Evolutionary conservation across 2,797 vertebrate genomes (phyloP).

Genomic region (Corythornis leucogaster): DNA sequence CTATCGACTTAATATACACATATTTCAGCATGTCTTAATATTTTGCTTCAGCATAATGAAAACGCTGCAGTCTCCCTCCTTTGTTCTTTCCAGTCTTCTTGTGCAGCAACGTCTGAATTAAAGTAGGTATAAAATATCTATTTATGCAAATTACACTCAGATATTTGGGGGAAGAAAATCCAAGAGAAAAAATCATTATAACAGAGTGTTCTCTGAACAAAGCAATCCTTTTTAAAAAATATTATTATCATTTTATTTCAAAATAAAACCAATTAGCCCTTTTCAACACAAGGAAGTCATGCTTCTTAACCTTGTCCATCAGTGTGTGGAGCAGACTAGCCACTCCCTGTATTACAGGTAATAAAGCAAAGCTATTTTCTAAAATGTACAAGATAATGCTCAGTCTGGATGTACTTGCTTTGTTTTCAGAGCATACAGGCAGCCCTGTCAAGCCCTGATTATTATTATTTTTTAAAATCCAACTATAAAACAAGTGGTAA

Average conservation of each 20-base stretch:
- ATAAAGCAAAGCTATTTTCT: background rate
- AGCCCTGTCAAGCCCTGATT: background rate
- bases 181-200: background rate
- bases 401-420: background rate
- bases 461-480: background rate
- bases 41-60: constrained; percentile 30
- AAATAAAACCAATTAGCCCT: constrained; percentile 43
- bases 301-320: constrained; percentile 46
- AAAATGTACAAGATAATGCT: background rate
- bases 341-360: background rate
- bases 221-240: background rate
- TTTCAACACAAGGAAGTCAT: constrained; percentile 23
- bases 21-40: constrained; percentile 36
- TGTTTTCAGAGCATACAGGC: background rate
- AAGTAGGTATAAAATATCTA: constrained; percentile 51
- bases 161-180: constrained; percentile 12
- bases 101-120: constrained; percentile 31
- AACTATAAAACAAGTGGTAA: background rate
- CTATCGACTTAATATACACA: background rate
- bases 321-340: background rate
- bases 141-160: constrained; percentile 59
- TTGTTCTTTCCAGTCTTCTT: background rate
- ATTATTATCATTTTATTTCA: background rate
- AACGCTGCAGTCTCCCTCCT: background rate
- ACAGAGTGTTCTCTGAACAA: constrained; percentile 1